Conservation (phyloP, 2,888 invertebrate genomes). For the Icerya purchasi region DNA sequence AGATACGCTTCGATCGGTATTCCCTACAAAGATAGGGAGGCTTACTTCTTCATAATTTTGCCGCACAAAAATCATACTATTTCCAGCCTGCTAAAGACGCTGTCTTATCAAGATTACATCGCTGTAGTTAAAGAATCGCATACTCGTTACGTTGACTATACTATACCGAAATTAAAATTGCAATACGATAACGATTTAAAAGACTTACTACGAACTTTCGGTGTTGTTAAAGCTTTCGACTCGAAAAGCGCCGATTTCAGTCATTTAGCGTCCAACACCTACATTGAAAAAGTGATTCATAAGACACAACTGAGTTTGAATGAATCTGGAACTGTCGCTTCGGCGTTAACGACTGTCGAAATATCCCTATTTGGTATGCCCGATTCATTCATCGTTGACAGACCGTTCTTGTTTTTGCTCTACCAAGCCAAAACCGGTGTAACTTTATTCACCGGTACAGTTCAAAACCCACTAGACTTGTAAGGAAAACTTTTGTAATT, state of each 20-base stretch:
- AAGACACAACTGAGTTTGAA: neutral
- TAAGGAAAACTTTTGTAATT: no score
- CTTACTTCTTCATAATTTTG: neutral
- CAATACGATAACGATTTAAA: neutral
- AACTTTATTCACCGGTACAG: neutral
- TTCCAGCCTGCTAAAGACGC: neutral
- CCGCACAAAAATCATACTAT: neutral
- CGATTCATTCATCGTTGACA: neutral
- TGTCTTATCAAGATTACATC: neutral
- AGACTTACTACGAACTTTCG: neutral
- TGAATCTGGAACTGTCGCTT: neutral
- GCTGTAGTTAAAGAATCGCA: neutral
- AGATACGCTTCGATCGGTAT: neutral
- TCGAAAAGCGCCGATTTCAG: neutral
- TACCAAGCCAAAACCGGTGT: neutral
- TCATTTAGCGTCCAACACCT: neutral
- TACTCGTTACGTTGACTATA: neutral
- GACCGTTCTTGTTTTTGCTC: neutral
- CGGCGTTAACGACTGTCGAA: neutral
- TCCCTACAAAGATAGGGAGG: neutral
- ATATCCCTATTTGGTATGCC: neutral
- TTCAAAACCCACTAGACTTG: neutral
- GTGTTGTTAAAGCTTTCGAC: neutral
- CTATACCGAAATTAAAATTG: neutral
- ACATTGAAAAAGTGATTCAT: neutral